Conservation (phyloP, 2,888 invertebrate genomes). For the Nipponacmea schrenckii region DNA sequence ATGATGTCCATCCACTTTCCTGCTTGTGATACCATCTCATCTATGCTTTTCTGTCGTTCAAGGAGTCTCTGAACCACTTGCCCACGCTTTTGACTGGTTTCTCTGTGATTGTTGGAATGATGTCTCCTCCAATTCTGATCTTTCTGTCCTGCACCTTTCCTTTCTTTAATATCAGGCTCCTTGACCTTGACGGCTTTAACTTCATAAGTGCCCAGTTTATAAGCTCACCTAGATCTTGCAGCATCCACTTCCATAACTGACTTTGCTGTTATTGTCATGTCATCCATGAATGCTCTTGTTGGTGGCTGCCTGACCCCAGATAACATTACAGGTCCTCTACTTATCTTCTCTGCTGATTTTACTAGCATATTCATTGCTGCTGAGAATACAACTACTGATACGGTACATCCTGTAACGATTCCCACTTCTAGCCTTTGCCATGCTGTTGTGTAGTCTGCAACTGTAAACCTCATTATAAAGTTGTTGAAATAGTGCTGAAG, state of each 20-base stretch:
- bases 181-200: constrained; percentile 25
- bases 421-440: neutral
- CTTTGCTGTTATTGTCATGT: constrained; percentile 16
- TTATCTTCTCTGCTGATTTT: neutral
- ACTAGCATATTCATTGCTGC: neutral
- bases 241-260: constrained; percentile 16
- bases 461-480: neutral
- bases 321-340: neutral
- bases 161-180: constrained; percentile 26
- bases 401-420: constrained; percentile 12
- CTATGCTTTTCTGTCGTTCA: constrained; percentile 5
- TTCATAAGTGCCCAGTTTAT: constrained; percentile 26
- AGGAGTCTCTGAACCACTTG: constrained; percentile 11
- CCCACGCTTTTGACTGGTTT: constrained; percentile 22
- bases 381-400: too few relatives aligned
- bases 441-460: neutral
- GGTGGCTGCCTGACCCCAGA: constrained; percentile 18
- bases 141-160: constrained; percentile 22
- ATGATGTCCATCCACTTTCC: constrained; percentile 13
- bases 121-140: constrained; percentile 17
- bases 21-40: neutral
- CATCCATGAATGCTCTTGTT: constrained; percentile 28
- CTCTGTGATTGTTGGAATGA: constrained; percentile 26
- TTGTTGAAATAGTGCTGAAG: neutral
- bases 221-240: constrained; percentile 19